Evolutionary conservation across 64 coral and sea anemone genomes (phyloP), one percentile per base, ranked within the genome.

Genomic region (Montipora sp.): DNA sequence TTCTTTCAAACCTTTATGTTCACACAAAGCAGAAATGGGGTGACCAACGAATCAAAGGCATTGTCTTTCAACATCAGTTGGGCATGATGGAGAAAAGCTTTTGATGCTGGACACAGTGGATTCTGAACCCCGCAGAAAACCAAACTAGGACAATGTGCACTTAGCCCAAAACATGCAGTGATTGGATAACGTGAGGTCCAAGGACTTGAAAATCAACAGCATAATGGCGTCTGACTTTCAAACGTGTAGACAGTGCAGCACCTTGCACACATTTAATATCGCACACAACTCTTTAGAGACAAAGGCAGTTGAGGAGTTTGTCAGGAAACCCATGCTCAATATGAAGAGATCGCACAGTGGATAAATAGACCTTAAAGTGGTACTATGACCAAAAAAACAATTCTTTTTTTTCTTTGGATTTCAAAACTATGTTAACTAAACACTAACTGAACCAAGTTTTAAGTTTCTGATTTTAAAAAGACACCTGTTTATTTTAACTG

Each of bases 251-350:
- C 11, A 19, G 18, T 8, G 84, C 3, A 13, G 45, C 10, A 6
- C 47, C 48, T 9, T 74, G 84, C 12, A 5, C 15, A 11, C 66
- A 43, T 15, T 87, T 75, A 14, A 92, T 92, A 1, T 81, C 81
- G 14, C 90, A 13, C 0, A 92, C 48, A 6, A 92, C 90, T 5
- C 24, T 47, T 45, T 92, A 53, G 23, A 92, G 74, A 9, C 73
- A 27, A 3, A 23, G 81, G 47, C 51, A 78, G 13, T 92, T 47
- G 5, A 12, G 3, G 0, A 78, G 57, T 18, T 81, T 53, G 44
- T 92, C 90, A 3, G 69, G 21, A 49, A 78, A 69, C 1, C 90
- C 90, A 2, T 27, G 16, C 11, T 85, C 81, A 43, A 92, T 87
- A 6, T 92, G 80, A 2, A 86, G 24, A 1, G 90, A 23, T 2